These are phyloP conservation scores for Alcis repandata DNA, from an alignment of 2,888 invertebrate species.

Conservation along the genomic window DNA sequence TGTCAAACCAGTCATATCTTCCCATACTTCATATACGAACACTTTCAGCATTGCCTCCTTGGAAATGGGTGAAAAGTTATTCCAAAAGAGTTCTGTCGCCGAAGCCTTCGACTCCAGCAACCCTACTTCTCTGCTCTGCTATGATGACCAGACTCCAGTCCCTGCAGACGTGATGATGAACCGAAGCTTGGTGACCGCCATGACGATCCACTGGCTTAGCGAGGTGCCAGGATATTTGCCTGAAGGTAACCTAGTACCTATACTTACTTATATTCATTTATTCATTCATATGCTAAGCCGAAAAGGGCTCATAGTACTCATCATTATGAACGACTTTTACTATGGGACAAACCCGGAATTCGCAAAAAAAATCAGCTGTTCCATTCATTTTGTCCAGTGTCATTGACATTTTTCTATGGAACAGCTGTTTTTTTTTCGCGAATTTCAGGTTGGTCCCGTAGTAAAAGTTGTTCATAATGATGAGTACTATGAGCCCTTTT, in stretches of 20 bases:
- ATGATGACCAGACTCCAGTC: conserved; percentile 11
- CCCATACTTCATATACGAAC: background rate
- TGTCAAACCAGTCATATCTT: too few relatives aligned
- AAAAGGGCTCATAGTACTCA: too few relatives aligned
- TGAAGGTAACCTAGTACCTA: conserved; percentile 22
- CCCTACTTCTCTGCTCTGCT: conserved; percentile 31
- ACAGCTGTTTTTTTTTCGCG: too few relatives aligned
- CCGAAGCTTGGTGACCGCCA: conserved; percentile 26
- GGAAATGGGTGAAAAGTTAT: conserved; percentile 23
- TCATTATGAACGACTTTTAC: too few relatives aligned
- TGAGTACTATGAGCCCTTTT: too few relatives aligned
- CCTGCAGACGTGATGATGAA: conserved; percentile 22
- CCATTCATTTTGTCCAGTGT: too few relatives aligned
- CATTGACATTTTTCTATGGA: too few relatives aligned
- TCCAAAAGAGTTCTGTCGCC: conserved; percentile 16
- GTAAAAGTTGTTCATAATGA: too few relatives aligned
- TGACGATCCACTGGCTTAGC: conserved; percentile 6
- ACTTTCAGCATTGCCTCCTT: conserved; percentile 27
- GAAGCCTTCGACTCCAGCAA: conserved; percentile 22
- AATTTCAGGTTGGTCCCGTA: too few relatives aligned
- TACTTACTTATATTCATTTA: background rate
- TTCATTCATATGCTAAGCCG: too few relatives aligned
- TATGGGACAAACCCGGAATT: too few relatives aligned
- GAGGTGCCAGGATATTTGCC: conserved; percentile 31
- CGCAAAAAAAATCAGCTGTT: too few relatives aligned